These are phyloP conservation scores for Subanguina moxae DNA, from an alignment of 1,140 invertebrate species.

Conservation along the genomic window DNA sequence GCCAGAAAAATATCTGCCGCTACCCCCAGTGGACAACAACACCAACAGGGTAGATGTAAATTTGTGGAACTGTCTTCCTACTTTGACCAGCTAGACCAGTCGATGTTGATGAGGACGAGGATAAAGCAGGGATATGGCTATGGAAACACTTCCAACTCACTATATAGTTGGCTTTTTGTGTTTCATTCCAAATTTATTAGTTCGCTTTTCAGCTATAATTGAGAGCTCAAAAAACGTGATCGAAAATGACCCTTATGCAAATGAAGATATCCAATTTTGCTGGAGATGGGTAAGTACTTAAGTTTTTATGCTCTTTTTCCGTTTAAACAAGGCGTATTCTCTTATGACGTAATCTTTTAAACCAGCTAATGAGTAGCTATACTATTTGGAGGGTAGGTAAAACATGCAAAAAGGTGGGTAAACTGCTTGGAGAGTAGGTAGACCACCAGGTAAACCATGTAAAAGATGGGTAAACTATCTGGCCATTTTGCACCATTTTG, in stretches of 20 bases:
- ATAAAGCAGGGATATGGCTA: slow-evolving; percentile 33
- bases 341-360: too few species aligned
- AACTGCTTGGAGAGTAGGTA: too few species aligned
- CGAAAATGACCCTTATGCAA: slow-evolving; percentile 22
- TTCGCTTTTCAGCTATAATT: slow-evolving; percentile 23
- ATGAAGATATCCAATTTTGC: slow-evolving; percentile 33
- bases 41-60: background rate
- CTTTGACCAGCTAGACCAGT: slow-evolving; percentile 12
- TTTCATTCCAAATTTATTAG: background rate
- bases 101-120: slow-evolving; percentile 7
- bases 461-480: too few species aligned
- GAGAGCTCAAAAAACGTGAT: slow-evolving; percentile 29
- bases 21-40: background rate
- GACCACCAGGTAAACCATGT: too few species aligned
- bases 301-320: too few species aligned
- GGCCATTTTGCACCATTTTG: too few species aligned
- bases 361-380: too few species aligned
- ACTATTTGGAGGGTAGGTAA: too few species aligned
- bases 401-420: too few species aligned
- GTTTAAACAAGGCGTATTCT: too few species aligned
- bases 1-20: background rate
- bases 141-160: slow-evolving; percentile 23
- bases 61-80: slow-evolving; percentile 3
- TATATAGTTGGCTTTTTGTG: slow-evolving; percentile 16
- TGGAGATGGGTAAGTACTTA: slow-evolving; percentile 31